Percentiles rank a stretch among this genome's conserved stretches.
phyloP scores from a whole-genome alignment of 2,113 vertebrate genomes.

The Nymphicus hollandicus region DNA sequence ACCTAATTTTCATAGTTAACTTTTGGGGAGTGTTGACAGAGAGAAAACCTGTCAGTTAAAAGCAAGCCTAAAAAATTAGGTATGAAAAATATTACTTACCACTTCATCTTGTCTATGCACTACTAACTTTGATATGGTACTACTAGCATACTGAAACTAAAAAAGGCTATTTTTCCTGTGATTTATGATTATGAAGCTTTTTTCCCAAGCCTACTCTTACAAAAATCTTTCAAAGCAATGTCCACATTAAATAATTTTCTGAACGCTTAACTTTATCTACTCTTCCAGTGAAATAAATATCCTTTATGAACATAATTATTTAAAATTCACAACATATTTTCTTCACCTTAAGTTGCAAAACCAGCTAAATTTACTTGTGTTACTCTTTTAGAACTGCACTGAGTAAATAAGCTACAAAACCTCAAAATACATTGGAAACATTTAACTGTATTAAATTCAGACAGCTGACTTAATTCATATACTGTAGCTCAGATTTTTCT shows the following conservation, averaged over 20 bases:
- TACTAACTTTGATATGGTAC: not conserved
- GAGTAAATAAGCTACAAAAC: not conserved
- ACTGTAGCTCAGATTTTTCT: not conserved
- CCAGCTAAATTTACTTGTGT: not conserved
- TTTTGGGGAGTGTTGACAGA: not conserved
- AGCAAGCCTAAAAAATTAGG: not conserved
- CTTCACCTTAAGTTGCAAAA: not conserved
- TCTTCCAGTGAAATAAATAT: not conserved
- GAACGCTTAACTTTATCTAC: not conserved
- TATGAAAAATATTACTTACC: not conserved
- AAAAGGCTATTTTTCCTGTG: not conserved
- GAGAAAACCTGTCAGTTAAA: not conserved
- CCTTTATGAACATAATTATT: not conserved
- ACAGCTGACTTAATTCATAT: not conserved
- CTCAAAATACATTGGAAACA: not conserved
- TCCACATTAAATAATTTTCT: not conserved
- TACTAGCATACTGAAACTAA: not conserved
- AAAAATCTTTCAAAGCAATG: not conserved
- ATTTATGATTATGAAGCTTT: not conserved
- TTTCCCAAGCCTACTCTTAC: not conserved
- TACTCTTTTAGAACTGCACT: not conserved
- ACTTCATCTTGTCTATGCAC: not conserved
- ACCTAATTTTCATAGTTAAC: not conserved
- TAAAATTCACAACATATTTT: not conserved
- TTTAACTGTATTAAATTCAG: not conserved